Percentiles rank a stretch among this genome's conserved stretches.
phyloP scores from a whole-genome alignment of 1,140 invertebrate genomes.

The Macrobrachium nipponense region DNA sequence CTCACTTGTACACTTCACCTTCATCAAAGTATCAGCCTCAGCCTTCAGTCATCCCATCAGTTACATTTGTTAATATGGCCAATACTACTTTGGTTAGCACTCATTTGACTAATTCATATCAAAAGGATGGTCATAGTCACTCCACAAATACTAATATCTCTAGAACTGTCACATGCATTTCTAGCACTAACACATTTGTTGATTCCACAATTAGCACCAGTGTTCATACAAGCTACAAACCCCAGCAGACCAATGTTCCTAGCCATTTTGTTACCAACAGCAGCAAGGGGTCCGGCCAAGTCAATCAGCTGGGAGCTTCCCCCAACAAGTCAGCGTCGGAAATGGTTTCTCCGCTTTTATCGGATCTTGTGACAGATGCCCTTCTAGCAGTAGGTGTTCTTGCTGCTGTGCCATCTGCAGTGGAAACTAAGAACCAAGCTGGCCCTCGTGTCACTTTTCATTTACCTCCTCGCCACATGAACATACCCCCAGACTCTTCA shows the following conservation, averaged over 20 bases:
- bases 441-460: slow-evolving; percentile 52
- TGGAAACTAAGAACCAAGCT: slow-evolving; percentile 1
- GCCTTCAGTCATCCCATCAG: too few species aligned
- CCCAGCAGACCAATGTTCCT: slow-evolving; percentile 12
- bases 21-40: too few species aligned
- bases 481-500: slow-evolving; percentile 62
- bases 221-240: slow-evolving; percentile 10
- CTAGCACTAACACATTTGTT: neutral
- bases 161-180: too few species aligned
- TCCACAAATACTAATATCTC: too few species aligned
- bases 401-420: slow-evolving; percentile 29
- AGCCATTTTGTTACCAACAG: slow-evolving; percentile 47
- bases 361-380: slow-evolving; percentile 36
- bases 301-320: slow-evolving; percentile 60
- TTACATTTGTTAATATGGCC: too few species aligned
- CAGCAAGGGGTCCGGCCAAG: slow-evolving; percentile 40
- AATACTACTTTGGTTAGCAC: too few species aligned
- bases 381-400: slow-evolving; percentile 36
- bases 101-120: too few species aligned
- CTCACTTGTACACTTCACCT: too few species aligned
- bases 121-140: too few species aligned
- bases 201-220: slow-evolving; percentile 2
- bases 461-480: slow-evolving; percentile 53
- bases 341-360: slow-evolving; percentile 4
- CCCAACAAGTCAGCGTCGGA: slow-evolving; percentile 30